Evolutionary conservation across 2,797 vertebrate genomes (phyloP).

Genomic region (Pelodytes ibericus): DNA sequence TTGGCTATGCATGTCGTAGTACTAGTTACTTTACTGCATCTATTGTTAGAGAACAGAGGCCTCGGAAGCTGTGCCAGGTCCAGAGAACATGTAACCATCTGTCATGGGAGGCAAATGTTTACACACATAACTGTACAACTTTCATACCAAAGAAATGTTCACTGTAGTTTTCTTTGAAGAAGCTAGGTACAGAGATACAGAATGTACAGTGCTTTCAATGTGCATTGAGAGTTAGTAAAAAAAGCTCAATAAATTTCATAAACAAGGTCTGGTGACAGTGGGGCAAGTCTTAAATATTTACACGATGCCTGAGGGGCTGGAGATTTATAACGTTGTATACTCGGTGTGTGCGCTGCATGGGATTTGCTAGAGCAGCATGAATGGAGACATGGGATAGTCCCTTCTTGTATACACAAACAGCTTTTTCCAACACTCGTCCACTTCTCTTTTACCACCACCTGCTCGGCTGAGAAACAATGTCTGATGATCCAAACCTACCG

Average conservation of each 20-base stretch:
- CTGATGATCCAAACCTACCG: conserved; percentile 3
- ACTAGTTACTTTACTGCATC: too few relatives aligned
- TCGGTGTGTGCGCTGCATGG: conserved; percentile 17
- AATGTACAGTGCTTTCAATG: background rate
- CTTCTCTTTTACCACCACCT: background rate
- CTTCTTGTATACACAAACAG: conserved; percentile 17
- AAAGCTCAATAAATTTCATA: conserved; percentile 59
- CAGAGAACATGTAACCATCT: too few relatives aligned
- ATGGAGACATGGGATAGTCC: conserved; percentile 13
- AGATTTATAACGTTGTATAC: conserved; percentile 60
- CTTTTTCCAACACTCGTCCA: conserved; percentile 3
- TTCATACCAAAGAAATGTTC: too few relatives aligned
- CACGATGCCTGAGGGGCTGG: conserved; percentile 53
- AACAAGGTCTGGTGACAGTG: conserved; percentile 56
- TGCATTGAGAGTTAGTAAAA: background rate
- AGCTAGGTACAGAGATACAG: too few relatives aligned
- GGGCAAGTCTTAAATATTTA: conserved; percentile 68
- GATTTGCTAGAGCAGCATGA: background rate
- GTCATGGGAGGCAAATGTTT: too few relatives aligned
- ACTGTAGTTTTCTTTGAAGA: too few relatives aligned
- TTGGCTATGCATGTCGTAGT: too few relatives aligned
- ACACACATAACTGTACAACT: too few relatives aligned
- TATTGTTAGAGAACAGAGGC: too few relatives aligned
- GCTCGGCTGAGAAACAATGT: background rate
- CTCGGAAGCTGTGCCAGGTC: too few relatives aligned